phyloP scores from a whole-genome alignment of 2,113 vertebrate genomes.

The Oostethus manadensis region DNA sequence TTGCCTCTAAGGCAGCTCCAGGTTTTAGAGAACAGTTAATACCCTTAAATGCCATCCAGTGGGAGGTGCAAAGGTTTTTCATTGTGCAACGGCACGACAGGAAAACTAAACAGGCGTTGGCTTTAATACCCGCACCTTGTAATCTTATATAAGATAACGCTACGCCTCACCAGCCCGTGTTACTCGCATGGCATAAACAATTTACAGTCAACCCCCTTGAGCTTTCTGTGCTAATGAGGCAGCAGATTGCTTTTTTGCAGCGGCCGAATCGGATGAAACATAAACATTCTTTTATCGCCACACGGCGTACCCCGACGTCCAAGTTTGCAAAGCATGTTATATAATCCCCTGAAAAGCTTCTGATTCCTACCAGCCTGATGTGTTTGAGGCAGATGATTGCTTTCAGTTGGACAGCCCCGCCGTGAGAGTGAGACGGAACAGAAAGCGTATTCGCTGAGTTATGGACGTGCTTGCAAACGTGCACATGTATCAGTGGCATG shows the following conservation, averaged over 20 bases:
- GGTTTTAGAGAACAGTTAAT: slow-evolving; percentile 23
- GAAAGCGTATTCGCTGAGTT: slow-evolving; percentile 34
- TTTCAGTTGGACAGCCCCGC: slow-evolving; percentile 49
- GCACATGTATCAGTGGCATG: slow-evolving; percentile 32
- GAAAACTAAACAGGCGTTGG: slow-evolving; percentile 12
- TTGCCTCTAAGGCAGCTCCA: slow-evolving; percentile 11
- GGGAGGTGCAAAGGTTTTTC: not conserved
- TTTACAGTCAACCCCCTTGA: slow-evolving; percentile 5
- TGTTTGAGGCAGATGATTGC: slow-evolving; percentile 51
- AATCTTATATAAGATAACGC: slow-evolving; percentile 12
- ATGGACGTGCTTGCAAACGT: slow-evolving; percentile 37
- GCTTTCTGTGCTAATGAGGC: slow-evolving; percentile 16
- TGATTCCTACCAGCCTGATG: slow-evolving; percentile 40
- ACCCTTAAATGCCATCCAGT: slow-evolving; percentile 12
- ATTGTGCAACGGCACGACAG: slow-evolving; percentile 13
- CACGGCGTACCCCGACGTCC: slow-evolving; percentile 27
- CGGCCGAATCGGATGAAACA: slow-evolving; percentile 19
- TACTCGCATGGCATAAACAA: slow-evolving; percentile 14
- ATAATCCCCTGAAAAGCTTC: slow-evolving; percentile 38
- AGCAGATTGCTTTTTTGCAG: not conserved
- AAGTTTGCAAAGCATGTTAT: slow-evolving; percentile 41
- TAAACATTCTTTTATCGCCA: slow-evolving; percentile 16
- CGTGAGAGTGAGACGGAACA: slow-evolving; percentile 30
- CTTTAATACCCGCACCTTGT: slow-evolving; percentile 1
- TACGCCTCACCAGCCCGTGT: slow-evolving; percentile 1